These are phyloP conservation scores for Sturnira hondurensis DNA, from an alignment of 2,113 vertebrate genomes.

Conservation along the genomic window DNA sequence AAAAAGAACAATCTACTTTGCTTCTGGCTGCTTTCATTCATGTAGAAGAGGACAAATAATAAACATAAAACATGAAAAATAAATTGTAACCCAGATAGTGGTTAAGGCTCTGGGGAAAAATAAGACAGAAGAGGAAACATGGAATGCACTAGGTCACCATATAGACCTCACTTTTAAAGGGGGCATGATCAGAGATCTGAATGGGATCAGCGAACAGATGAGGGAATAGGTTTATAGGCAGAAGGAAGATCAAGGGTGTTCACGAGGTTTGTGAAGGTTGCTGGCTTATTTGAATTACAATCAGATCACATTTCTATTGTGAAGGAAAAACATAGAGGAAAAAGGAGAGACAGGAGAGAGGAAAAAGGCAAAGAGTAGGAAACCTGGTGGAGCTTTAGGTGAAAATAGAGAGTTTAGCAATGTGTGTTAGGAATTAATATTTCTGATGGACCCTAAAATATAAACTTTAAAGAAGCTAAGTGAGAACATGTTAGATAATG, in stretches of 20 bases:
- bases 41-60: background rate
- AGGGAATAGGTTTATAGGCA: background rate
- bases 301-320: background rate
- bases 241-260: background rate
- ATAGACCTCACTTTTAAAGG: background rate
- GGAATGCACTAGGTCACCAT: background rate
- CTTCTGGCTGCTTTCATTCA: background rate
- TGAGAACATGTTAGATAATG: background rate
- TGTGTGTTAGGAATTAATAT: background rate
- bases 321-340: background rate
- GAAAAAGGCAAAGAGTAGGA: background rate
- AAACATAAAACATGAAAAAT: background rate
- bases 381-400: background rate
- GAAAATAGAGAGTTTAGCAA: background rate
- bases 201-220: background rate
- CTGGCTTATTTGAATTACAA: background rate
- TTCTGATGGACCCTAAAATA: background rate
- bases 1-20: background rate
- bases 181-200: background rate
- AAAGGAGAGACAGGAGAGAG: no score
- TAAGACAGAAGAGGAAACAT: background rate
- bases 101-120: background rate
- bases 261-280: background rate
- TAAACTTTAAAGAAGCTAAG: background rate
- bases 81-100: background rate